Conservation (phyloP, 2,113 vertebrate species). For the Coregonus clupeaformis region DNA sequence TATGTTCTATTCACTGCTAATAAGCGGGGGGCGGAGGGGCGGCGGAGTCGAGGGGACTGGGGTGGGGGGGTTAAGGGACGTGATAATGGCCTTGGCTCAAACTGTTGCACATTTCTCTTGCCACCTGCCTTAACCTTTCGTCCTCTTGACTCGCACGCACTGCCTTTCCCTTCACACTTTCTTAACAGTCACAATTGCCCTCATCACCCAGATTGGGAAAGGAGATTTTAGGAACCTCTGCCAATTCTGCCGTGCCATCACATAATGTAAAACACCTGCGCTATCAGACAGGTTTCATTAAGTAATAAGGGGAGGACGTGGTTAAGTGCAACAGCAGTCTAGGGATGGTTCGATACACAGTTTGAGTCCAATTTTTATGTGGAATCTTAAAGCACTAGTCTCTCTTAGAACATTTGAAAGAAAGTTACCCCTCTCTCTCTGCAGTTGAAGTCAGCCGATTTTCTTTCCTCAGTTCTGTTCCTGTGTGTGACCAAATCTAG, state of each 20-base stretch:
- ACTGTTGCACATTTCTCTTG: not conserved
- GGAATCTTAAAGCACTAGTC: no score
- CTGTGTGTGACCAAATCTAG: no score
- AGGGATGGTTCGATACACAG: no score
- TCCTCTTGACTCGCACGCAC: not conserved
- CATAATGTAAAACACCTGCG: not conserved
- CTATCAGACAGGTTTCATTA: not conserved
- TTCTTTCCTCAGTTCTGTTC: no score
- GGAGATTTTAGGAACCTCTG: not conserved
- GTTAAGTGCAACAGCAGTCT: no score
- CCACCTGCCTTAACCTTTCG: slow-evolving; percentile 6
- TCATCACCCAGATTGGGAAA: not conserved
- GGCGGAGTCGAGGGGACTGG: not conserved
- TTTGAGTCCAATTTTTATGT: no score
- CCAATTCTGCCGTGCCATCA: not conserved
- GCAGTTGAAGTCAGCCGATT: no score
- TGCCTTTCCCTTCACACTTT: not conserved
- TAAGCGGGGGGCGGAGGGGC: slow-evolving; percentile 7
- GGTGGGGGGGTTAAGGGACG: slow-evolving; percentile 4
- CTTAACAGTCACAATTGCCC: no score
- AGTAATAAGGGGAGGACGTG: no score
- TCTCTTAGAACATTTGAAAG: no score
- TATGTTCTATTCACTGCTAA: no score
- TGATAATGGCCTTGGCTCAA: slow-evolving; percentile 34
- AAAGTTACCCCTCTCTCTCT: no score